Base-by-base conservation (phyloP, 2,797 vertebrate genomes). In the Malacoctenus gilli region DNA sequence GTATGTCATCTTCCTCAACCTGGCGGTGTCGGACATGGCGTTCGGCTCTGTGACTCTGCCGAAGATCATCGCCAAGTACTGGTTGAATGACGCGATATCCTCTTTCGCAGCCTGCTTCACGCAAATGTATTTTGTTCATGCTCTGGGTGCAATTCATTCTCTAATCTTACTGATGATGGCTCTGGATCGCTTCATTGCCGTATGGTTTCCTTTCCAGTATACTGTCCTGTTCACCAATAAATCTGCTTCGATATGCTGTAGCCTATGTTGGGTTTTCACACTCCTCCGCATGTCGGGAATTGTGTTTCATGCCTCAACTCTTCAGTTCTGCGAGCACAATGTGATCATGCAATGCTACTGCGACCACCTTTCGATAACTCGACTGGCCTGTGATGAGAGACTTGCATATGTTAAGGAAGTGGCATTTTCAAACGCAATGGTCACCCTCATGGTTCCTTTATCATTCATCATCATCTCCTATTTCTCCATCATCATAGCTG, bases 331-430 rank as follows among this genome's bases (percentile, higher is more conserved):
- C 31, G 49, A 84, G 3, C 59, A 59, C 10, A 91, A 91, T 37
- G 10, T 75, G 46, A 89, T 92, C 22, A 41, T 43, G 3, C 90
- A 92, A 10, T 91, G 90, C 47, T 93, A 89, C 49, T 91, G 90
- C 53, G 90, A 92, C 58, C 87, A 74, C 4, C 37, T 74, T 0
- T 85, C 87, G 1, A 69, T 93, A 34, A 79, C 85, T 22, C 77
- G 28, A 1, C 68, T 92, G 71, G 87, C 73, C 5, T 92, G 91
- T 59, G 14, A 85, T 32, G 80, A 87, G 31, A 63, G 47, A 0
- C 83, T 22, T 0, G 68, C 1, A 2, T 46, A 84, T 64, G 85
- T 88, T 7, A 0, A 75, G 35, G 1, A 34, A 3, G 51, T 91
- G 1, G 43, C 91, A 16, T 43, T 89, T n/a, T 49, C 54, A 0